phyloP scores from a whole-genome alignment of 2,888 invertebrate species.

The Torymus tubicola region DNA sequence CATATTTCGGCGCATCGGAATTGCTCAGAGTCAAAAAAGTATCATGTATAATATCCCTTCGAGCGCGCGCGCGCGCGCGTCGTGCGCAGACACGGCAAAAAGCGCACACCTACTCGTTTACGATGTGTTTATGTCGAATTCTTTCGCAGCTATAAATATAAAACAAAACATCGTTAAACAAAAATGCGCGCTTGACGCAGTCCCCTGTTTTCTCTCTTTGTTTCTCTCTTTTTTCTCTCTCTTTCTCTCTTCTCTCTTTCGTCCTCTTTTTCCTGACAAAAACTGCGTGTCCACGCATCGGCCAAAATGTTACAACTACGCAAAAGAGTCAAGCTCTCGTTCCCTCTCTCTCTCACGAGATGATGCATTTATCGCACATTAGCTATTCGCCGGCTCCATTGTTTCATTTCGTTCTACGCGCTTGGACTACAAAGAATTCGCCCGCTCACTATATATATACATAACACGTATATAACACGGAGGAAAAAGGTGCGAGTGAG shows the following conservation, averaged over 20 bases:
- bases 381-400: conserved; percentile 15
- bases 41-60: too few species aligned
- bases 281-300: conserved; percentile 11
- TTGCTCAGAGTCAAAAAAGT: too few species aligned
- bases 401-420: conserved; percentile 13
- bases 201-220: neutral
- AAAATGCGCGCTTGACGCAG: neutral
- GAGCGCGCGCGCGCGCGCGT: too few species aligned
- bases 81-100: neutral
- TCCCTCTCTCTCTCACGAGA: too few species aligned
- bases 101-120: conserved; percentile 34
- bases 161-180: conserved; percentile 43
- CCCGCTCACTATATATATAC: too few species aligned
- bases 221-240: neutral
- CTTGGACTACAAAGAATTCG: neutral
- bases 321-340: conserved; percentile 20
- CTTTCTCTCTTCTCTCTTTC: neutral
- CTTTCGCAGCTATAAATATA: conserved; percentile 33
- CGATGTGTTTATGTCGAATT: conserved; percentile 50
- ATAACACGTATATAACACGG: neutral
- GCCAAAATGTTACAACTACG: neutral
- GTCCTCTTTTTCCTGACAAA: neutral
- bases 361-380: conserved; percentile 20
- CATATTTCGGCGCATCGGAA: too few species aligned
- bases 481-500: neutral